phyloP scores from a whole-genome alignment of 2,888 invertebrate genomes.

The Lacanobia oleracea region DNA sequence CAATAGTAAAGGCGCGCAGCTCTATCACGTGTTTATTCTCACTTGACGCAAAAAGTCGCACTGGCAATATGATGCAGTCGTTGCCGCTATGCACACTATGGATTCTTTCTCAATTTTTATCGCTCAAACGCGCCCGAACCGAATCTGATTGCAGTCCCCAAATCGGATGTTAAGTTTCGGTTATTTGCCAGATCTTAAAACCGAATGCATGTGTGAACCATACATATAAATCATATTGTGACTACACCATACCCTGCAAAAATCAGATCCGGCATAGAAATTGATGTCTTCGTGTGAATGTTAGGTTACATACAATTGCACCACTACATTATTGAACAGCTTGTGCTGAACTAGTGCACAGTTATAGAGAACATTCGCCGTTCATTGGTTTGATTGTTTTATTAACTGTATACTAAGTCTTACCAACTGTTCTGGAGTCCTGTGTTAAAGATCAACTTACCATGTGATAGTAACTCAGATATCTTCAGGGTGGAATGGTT shows the following conservation, averaged over 20 bases:
- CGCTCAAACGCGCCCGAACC: not conserved
- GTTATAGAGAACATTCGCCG: not conserved
- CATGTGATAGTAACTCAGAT: conserved; percentile 88
- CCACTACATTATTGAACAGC: not conserved
- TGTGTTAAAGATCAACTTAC: conserved; percentile 78
- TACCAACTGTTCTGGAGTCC: conserved; percentile 44
- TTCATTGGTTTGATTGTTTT: not conserved
- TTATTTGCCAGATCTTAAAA: too few species aligned
- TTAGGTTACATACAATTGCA: not conserved
- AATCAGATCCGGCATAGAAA: too few species aligned
- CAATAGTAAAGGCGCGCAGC: too few species aligned
- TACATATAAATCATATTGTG: too few species aligned
- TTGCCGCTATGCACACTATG: not conserved
- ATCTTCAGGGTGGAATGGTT: conserved; percentile 89
- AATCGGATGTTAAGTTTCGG: too few species aligned
- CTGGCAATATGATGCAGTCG: not conserved
- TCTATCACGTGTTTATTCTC: not conserved
- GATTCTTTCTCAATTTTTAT: conserved; percentile 2
- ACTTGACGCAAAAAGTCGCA: not conserved
- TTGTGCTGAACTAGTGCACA: not conserved
- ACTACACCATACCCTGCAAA: too few species aligned
- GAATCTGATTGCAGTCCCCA: too few species aligned
- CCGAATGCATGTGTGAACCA: too few species aligned
- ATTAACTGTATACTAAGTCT: conserved; percentile 36
- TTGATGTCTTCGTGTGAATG: too few species aligned